Conservation (phyloP, 2,797 vertebrate species). For the Alauda arvensis region DNA sequence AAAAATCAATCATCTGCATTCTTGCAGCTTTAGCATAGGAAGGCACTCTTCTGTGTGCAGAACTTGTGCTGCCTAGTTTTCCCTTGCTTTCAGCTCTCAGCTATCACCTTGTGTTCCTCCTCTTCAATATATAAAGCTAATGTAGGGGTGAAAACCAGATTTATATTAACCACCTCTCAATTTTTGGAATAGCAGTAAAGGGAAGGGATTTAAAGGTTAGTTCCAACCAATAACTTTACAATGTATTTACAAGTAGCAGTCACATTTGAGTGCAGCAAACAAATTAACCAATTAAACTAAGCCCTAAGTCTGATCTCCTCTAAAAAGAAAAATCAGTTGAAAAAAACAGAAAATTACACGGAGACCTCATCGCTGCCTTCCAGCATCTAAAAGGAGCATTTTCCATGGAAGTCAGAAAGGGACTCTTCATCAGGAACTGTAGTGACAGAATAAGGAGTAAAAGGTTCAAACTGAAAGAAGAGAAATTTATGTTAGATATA, state of each 20-base stretch:
- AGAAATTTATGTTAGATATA: background rate
- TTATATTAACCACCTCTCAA: background rate
- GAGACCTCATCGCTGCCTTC: background rate
- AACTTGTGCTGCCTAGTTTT: background rate
- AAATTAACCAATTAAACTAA: background rate
- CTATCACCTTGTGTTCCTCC: background rate
- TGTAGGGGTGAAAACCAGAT: background rate
- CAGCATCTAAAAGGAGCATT: background rate
- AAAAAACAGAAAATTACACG: background rate
- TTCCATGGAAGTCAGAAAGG: too few relatives aligned
- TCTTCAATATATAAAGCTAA: background rate
- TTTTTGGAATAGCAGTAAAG: background rate
- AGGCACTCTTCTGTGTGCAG: background rate
- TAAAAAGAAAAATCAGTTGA: background rate
- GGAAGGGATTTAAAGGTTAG: background rate
- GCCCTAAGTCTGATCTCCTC: background rate
- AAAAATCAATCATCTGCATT: background rate
- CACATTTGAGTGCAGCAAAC: background rate
- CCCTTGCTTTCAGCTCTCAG: background rate
- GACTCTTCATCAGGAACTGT: background rate
- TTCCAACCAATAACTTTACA: background rate
- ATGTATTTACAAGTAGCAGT: background rate
- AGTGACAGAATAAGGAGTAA: background rate
- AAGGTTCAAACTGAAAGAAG: background rate
- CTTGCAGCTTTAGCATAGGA: background rate